Evolutionary conservation across 2,797 vertebrate genomes (phyloP), one percentile per base, ranked within the genome.

Genomic region (Sylvia borin): DNA sequence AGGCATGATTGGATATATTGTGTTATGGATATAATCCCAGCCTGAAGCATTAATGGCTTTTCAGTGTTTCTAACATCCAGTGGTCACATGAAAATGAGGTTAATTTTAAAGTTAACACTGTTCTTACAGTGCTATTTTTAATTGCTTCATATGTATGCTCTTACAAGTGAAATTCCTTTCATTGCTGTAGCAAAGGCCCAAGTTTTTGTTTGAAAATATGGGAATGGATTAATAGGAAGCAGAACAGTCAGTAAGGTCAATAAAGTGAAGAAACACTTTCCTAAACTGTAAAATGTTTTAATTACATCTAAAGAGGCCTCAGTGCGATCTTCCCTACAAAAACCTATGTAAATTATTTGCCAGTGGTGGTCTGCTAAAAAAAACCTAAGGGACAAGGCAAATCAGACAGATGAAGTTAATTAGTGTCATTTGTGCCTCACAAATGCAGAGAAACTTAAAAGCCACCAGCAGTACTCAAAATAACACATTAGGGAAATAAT

Each of bases 81-180:
- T 79, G 16, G 42, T 67, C 73, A 70, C 47, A 36, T n/a, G 60
- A 92, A 71, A 78, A 64, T 79, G 10, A 84, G 18, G 16, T 71
- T 92, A 62, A 55, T 78, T 95, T 96, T 81, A 50, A 90, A 76
- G 31, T 58, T 60, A 83, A 79, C 86, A 68, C 34, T 88, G 25
- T 51, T 45, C 48, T 61, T 88, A 26, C 60, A 71, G 25, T 76
- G 21, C 21, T 74, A 21, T 42, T 83, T 94, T 54, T 42, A 90
- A 73, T 84, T 92, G 29, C 27, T 93, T 38, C 34, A 6, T 43
- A 34, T 48, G 7, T 71, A 7, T 73, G 57, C 9, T 22, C 16
- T 66, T 75, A 22, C 6, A 83, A 86, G n/a, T 47, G 29, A 61
- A 38, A 29, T 66, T 88, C 82, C 62, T 65, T 95, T 74, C 58